A percentile compares a stretch with the other conserved stretches of the same genome.
phyloP scores from a whole-genome alignment of 1,140 invertebrate genomes.

The Macrosteles quadrilineatus region DNA sequence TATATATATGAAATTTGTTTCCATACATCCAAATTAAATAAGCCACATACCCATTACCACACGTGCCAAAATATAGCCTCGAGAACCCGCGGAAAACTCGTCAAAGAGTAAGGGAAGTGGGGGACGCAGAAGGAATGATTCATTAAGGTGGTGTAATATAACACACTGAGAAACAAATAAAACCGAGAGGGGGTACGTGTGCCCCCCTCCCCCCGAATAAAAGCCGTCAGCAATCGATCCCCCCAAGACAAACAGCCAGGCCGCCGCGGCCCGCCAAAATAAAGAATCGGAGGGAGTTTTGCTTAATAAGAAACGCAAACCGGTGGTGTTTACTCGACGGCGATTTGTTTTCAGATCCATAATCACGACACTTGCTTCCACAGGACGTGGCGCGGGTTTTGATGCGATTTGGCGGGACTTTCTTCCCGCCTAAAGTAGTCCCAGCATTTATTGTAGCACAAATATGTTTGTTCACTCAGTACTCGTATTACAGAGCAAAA shows the following conservation, averaged over 20 bases:
- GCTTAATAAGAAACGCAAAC: conserved; percentile 23
- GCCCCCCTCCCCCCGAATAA: background rate
- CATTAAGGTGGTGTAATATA: conserved; percentile 14
- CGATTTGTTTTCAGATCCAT: conserved; percentile 1
- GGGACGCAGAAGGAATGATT: background rate
- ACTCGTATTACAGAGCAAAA: too few relatives aligned
- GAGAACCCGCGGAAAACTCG: too few relatives aligned
- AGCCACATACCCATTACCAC: too few relatives aligned
- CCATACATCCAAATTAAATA: too few relatives aligned
- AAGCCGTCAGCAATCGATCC: conserved; percentile 2
- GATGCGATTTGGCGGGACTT: too few relatives aligned
- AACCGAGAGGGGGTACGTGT: background rate
- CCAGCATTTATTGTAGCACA: too few relatives aligned
- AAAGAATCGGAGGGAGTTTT: conserved; percentile 17
- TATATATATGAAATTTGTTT: too few relatives aligned
- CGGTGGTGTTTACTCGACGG: background rate
- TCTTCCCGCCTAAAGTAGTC: too few relatives aligned
- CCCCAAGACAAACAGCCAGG: background rate
- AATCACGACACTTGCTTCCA: background rate
- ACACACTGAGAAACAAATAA: conserved; percentile 14
- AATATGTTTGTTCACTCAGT: too few relatives aligned
- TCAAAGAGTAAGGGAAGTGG: background rate
- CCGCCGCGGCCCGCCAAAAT: conserved; percentile 1
- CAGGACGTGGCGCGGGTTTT: background rate
- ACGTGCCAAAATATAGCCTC: too few relatives aligned